Conservation (phyloP, 92 coral and sea anemone genomes). For the Palythoa grandiflora region DNA sequence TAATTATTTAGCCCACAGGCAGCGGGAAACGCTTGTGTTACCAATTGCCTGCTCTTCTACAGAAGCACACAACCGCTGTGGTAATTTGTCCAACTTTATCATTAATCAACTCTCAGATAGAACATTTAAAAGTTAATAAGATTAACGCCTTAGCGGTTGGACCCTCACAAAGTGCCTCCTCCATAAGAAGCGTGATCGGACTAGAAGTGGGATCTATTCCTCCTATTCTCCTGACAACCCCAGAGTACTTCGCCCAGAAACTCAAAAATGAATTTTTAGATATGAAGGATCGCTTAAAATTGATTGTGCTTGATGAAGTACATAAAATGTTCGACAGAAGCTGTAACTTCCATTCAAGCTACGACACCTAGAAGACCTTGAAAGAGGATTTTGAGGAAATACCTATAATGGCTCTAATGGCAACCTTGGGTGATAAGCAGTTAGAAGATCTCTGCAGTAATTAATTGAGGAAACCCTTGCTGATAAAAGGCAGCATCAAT, state of each 20-base stretch:
- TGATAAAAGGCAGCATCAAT: constrained; percentile 5
- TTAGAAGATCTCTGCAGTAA: not conserved
- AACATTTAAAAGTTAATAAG: constrained; percentile 19
- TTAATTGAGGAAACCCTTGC: not conserved
- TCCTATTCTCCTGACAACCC: too few species aligned
- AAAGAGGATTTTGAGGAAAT: not conserved
- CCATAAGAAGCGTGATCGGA: not conserved
- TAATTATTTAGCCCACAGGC: constrained; percentile 50
- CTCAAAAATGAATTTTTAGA: not conserved
- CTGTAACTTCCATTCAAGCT: constrained; percentile 29
- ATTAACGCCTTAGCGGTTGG: constrained; percentile 21
- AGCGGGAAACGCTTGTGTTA: constrained; percentile 45
- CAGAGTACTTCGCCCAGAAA: constrained; percentile 16
- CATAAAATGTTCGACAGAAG: constrained; percentile 48
- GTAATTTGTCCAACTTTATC: constrained; percentile 31
- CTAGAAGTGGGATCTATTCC: too few species aligned
- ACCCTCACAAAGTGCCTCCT: constrained; percentile 2
- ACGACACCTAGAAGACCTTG: not conserved
- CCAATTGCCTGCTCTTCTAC: constrained; percentile 36
- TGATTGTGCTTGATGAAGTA: constrained; percentile 47
- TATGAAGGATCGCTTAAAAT: constrained; percentile 6
- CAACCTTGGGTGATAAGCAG: not conserved
- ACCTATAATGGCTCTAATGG: not conserved
- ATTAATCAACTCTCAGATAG: constrained; percentile 25
- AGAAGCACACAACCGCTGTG: not conserved